A percentile compares a stretch with the other conserved stretches of the same genome.
These are phyloP conservation scores for Microplitis deprimator DNA, from an alignment of 2,888 invertebrate genomes.

Conservation along the genomic window DNA sequence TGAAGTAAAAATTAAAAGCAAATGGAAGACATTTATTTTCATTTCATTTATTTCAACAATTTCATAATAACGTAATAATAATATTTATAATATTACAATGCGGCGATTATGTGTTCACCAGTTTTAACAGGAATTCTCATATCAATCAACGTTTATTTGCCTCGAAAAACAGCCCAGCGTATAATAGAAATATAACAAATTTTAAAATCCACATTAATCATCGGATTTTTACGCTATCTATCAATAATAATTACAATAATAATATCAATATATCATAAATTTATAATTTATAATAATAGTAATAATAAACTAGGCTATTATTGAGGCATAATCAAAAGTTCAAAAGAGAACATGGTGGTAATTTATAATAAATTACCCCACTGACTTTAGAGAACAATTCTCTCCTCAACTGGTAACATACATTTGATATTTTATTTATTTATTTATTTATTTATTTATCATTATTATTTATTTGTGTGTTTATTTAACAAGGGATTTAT, in stretches of 20 bases:
- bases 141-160: slow-evolving; percentile 69
- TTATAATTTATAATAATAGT: slow-evolving; percentile 62
- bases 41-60: slow-evolving; percentile 72
- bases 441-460: slow-evolving; percentile 41
- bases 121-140: slow-evolving; percentile 70
- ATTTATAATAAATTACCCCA: slow-evolving; percentile 53
- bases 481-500: slow-evolving; percentile 49
- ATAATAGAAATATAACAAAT: slow-evolving; percentile 70
- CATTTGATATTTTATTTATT: slow-evolving; percentile 41
- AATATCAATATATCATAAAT: slow-evolving; percentile 57
- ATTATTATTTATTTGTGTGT: slow-evolving; percentile 36
- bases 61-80: slow-evolving; percentile 72
- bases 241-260: slow-evolving; percentile 58
- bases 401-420: slow-evolving; percentile 48
- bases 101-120: slow-evolving; percentile 70
- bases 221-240: slow-evolving; percentile 61
- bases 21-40: slow-evolving; percentile 65
- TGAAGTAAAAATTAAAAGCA: slow-evolving; percentile 53
- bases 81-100: slow-evolving; percentile 70
- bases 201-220: slow-evolving; percentile 50
- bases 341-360: slow-evolving; percentile 67
- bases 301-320: slow-evolving; percentile 51
- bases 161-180: slow-evolving; percentile 69
- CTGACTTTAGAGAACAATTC: slow-evolving; percentile 56
- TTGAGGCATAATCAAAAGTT: slow-evolving; percentile 56